phyloP scores from a whole-genome alignment of 2,888 invertebrate species.

The Microplitis manilae region DNA sequence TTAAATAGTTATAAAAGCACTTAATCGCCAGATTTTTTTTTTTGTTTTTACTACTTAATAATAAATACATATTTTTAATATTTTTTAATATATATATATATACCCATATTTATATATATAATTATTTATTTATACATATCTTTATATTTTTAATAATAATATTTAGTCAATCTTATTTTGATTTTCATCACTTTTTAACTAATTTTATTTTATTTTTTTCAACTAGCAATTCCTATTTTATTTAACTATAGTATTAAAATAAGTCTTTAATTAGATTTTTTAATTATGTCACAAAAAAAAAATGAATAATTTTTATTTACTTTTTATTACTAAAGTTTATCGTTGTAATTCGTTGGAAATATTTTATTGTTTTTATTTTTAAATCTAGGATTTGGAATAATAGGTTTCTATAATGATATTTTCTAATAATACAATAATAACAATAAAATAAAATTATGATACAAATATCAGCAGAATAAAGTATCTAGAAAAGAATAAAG shows the following conservation, averaged over 20 bases:
- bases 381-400: neutral
- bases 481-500: no score
- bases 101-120: constrained; percentile 34
- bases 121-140: constrained; percentile 40
- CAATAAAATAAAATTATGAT: no score
- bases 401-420: neutral
- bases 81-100: constrained; percentile 3
- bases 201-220: constrained; percentile 24
- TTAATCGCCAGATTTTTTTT: constrained; percentile 50
- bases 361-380: neutral
- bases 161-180: constrained; percentile 38
- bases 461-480: no score
- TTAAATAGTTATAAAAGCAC: constrained; percentile 60
- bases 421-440: no score
- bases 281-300: constrained; percentile 26
- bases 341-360: constrained; percentile 43
- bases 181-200: constrained; percentile 30
- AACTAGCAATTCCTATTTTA: constrained; percentile 25
- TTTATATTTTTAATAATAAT: constrained; percentile 27
- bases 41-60: constrained; percentile 36
- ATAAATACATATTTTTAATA: constrained; percentile 29
- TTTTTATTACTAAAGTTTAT: constrained; percentile 21
- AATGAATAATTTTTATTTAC: no score
- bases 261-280: constrained; percentile 46
- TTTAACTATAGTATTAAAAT: constrained; percentile 46